phyloP scores from a whole-genome alignment of 2,113 vertebrate genomes.

The Mystacornis crossleyi region DNA sequence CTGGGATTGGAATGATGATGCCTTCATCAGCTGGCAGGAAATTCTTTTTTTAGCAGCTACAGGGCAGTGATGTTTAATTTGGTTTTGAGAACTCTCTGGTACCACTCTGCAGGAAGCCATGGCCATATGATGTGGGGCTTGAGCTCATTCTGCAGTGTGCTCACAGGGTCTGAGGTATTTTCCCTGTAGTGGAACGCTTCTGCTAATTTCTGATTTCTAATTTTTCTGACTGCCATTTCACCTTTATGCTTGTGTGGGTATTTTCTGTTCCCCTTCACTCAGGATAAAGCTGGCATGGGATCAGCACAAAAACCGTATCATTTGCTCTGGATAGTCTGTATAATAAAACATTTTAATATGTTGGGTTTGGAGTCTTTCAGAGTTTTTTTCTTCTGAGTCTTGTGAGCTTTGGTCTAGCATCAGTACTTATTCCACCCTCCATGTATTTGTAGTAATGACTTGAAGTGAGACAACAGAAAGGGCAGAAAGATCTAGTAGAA shows the following conservation, averaged over 20 bases:
- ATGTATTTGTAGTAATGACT: background rate
- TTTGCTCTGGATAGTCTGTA: background rate
- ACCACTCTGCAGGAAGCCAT: background rate
- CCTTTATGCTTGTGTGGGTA: background rate
- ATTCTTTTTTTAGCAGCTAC: background rate
- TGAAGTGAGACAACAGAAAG: background rate
- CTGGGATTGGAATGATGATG: background rate
- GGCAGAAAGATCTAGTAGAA: background rate
- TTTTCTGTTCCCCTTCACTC: background rate
- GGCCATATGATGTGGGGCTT: background rate
- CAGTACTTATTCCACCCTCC: background rate
- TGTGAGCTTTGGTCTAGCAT: background rate
- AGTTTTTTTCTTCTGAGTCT: background rate
- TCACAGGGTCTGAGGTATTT: background rate
- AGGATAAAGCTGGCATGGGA: background rate
- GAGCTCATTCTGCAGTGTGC: background rate
- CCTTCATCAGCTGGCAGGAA: background rate
- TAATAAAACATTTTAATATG: background rate
- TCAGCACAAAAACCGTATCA: background rate
- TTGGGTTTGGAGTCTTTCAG: background rate
- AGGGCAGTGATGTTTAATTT: background rate
- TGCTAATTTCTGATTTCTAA: background rate
- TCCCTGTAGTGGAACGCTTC: background rate
- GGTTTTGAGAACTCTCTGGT: background rate
- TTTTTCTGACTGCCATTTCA: background rate